Base-by-base conservation (phyloP, 2,113 vertebrate genomes). In the Cyprinodon variegatus region DNA sequence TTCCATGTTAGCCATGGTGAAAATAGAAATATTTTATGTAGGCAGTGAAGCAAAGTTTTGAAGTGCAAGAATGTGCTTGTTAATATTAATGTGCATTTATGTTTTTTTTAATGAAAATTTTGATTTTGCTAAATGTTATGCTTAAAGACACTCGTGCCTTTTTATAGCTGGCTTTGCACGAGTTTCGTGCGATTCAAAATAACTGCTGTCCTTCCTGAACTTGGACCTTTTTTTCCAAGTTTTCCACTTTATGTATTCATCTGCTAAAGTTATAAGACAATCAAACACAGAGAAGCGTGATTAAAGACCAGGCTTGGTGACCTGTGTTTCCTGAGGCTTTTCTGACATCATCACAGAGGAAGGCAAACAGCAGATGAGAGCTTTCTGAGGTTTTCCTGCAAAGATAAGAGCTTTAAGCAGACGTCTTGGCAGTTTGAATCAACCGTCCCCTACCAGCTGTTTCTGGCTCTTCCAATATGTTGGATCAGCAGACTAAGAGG, bases 361-460 rank as follows among this genome's bases (percentile, higher is more conserved):
- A 39, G 66, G 29, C 5, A 0, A 43, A 61, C 13, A 14, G 36
- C 15, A 68, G 40, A 61, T 69, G 39, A 36, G 61, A 74, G 37
- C 39, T 70, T 63, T 68, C 36, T 41, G 61, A 14, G 62, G 72
- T 59, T 12, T 67, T 70, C 4, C 77, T n/a, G 68, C 20, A 67
- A 39, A 78, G 73, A 86, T 81, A 78, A 78, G 64, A 78, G 38
- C 70, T 73, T 38, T 4, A 39, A 60, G 45, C 43, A 37, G 70
- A 77, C 66, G 65, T 9, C 11, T 69, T 67, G 60, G 72, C 65
- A 82, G 59, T 83, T 81, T 72, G 40, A 60, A 81, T 83, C 85
- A 80, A 41, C 69, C 82, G 80, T 82, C 70, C 57, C 36, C 78
- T 46, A 46, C 78, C 6, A 61, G 12, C 11, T 81, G 86, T 80